Base-by-base conservation (phyloP, 2,113 vertebrate species). In the Sorex araneus region DNA sequence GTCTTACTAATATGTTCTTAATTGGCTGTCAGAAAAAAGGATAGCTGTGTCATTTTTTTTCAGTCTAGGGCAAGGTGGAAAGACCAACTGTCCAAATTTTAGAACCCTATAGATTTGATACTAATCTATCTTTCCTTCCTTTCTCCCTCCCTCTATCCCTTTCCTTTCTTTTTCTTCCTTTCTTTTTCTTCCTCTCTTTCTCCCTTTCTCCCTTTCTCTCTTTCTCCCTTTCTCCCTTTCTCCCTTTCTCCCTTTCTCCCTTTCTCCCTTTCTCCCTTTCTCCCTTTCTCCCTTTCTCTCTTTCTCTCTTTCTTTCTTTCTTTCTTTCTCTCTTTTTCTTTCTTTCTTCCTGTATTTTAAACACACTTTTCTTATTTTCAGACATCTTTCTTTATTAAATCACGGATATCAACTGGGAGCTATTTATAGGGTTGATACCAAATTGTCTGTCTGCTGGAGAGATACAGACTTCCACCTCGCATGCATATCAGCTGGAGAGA, bases 331-430 rank as follows among this genome's bases (percentile, higher is more conserved):
- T 40, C 40, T 40, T 40, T 40, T 40, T 40, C 40, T 40, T 4
- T 15, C 18, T 16, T 16, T 64, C 23, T 78, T 34, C 70, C 45
- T 67, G 21, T 4, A 80, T 11, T 30, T 43, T 76, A 76, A 67
- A 50, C 54, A 93, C 91, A 67, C 36, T 80, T 94, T 92, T 89
- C 75, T 92, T 94, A 90, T 50, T 93, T 76, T n/a, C 73, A 86
- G 70, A 83, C 36, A 54, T n/a, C 30, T 54, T 81, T 84, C 45
- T 45, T 89, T 73, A 91, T 73, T 87, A 87, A 87, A 16, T 54
- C 27, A 64, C 45, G 79, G 36, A 84, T 64, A 92, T 45, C 63
- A 86, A 81, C 36, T 57, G 47, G 45, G 84, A 78, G 50, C 21
- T 77, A 32, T 67, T 92, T 89, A 75, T 0, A 60, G 54, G 28